Evolutionary conservation across 2,888 invertebrate species (phyloP), one percentile per base, ranked within the genome.

Genomic region (Lydus trimaculatus): DNA sequence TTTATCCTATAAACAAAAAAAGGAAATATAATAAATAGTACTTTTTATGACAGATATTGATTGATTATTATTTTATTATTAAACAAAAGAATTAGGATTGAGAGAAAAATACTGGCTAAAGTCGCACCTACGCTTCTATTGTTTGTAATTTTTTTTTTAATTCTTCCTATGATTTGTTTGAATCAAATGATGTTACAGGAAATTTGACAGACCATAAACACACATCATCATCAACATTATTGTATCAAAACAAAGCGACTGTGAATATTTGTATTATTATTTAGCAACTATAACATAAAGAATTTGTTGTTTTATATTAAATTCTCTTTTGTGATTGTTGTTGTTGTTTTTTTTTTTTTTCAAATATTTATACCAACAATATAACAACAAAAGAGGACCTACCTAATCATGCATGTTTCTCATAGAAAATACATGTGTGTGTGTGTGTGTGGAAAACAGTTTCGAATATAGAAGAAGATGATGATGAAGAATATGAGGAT

Each of bases 1-100:
- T 78, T 84, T 84, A 73, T 83, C 84, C 84, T 84, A 75, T 60
- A 81, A n/a, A 80, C 61, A 72, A 67, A 69, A 65, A 33, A 11
- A 62, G 58, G 6, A 31, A 61, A 66, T 17, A 36, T 48, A 65
- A 39, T 20, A 13, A 7, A n/a, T n/a, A n/a, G n/a, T n/a, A n/a
- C n/a, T n/a, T n/a, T 28, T 60, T 36, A 39, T 36, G 11, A 33
- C 9, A 36, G 25, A 60, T 31, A 5, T 60, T 60, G 31, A 33
- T 60, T 61, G 23, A 61, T 36, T 33, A 23, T 59, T 60, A 9
- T 59, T 58, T 7, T n/a, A 58, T 2, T 20, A 11, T 31, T 17
- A 60, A 31, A 31, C 33, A 60, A 60, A 60, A 60, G 43, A 36
- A 61, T 33, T 39, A 31, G 31, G n/a, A 28, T 36, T 36, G 39